Percentiles rank a stretch among this genome's conserved stretches.
Conservation (phyloP, 2,113 vertebrate species). For the Pogona vitticeps region DNA sequence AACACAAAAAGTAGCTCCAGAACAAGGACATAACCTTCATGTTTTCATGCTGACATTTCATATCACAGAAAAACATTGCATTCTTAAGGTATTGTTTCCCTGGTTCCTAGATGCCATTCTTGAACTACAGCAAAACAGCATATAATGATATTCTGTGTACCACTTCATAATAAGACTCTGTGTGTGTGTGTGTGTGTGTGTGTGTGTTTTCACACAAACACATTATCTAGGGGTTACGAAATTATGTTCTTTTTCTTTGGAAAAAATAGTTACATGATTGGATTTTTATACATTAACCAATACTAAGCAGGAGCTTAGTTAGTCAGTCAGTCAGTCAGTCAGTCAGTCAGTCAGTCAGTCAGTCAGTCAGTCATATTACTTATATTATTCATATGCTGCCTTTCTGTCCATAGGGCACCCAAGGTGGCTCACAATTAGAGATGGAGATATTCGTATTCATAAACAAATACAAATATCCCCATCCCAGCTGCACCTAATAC, state of each 20-base stretch:
- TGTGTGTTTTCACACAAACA: background rate
- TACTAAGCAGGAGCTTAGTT: background rate
- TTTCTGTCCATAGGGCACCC: no score
- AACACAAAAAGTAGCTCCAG: background rate
- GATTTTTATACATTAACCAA: background rate
- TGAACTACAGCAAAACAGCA: background rate
- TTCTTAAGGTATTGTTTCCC: background rate
- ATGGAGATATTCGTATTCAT: no score
- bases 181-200: background rate
- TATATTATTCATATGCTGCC: no score
- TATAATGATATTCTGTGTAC: background rate
- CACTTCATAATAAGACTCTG: background rate
- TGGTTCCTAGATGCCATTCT: background rate
- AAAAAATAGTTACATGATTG: background rate
- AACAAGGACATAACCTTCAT: accelerated
- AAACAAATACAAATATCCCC: no score
- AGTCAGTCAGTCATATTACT: no score
- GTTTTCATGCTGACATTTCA: background rate
- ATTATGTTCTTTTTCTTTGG: background rate
- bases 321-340: no score
- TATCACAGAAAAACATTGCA: background rate
- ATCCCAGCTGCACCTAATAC: no score
- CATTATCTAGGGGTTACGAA: background rate
- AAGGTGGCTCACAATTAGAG: no score
- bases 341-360: no score